Conservation (phyloP, 1,140 invertebrate genomes). For the Samia ricini region DNA sequence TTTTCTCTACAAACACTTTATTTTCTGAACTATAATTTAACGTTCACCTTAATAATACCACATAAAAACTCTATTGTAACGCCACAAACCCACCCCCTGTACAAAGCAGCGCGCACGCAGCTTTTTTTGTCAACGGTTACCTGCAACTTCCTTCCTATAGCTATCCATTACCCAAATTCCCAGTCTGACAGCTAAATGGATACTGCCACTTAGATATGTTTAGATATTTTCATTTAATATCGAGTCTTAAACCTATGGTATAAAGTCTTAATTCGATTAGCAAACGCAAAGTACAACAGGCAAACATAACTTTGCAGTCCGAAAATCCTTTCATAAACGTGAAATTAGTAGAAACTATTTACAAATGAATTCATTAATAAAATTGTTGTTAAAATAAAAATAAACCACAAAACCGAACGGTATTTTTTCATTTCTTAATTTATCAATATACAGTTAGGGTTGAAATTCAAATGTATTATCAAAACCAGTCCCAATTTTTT, state of each 20-base stretch:
- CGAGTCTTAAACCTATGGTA: background rate
- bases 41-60: background rate
- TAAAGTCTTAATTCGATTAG: background rate
- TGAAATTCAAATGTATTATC: conserved; percentile 3
- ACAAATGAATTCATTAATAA: background rate
- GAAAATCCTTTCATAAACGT: background rate
- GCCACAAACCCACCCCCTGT: conserved; percentile 35
- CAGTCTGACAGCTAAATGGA: conserved; percentile 61
- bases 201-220: conserved; percentile 40
- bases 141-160: conserved; percentile 71
- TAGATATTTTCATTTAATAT: conserved; percentile 4
- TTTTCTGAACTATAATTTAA: background rate
- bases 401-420: conserved; percentile 8
- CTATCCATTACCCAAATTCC: conserved; percentile 69
- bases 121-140: conserved; percentile 49
- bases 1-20: background rate
- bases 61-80: conserved; percentile 30
- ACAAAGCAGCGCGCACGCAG: conserved; percentile 32
- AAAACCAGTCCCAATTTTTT: background rate
- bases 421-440: conserved; percentile 13
- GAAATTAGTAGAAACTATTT: background rate
- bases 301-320: background rate
- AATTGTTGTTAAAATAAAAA: conserved; percentile 8
- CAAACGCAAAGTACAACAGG: background rate
- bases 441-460: conserved; percentile 11